Evolutionary conservation across 2,888 invertebrate genomes (phyloP).

Genomic region (Platerodrilus igneus): DNA sequence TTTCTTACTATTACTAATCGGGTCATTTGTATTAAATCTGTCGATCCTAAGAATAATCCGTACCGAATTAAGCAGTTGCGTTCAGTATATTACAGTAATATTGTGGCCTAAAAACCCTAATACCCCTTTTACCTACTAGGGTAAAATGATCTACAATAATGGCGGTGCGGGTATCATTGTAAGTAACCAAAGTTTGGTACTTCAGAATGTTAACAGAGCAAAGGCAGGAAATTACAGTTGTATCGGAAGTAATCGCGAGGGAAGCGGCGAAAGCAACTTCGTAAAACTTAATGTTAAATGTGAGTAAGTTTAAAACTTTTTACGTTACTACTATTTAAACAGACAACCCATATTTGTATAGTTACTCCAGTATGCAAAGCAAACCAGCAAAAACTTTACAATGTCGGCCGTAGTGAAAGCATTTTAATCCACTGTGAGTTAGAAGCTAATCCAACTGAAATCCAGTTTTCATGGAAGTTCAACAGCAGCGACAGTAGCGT

Average conservation of each 20-base stretch:
- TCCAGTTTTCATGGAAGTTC: conserved; percentile 70
- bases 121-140: conserved; percentile 56
- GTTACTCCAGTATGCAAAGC: conserved; percentile 70
- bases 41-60: too few species aligned
- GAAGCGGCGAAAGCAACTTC: conserved; percentile 81
- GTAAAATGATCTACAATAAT: conserved; percentile 73
- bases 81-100: too few species aligned
- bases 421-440: conserved; percentile 67
- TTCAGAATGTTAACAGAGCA: conserved; percentile 74
- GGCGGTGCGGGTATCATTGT: conserved; percentile 75
- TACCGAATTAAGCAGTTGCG: too few species aligned
- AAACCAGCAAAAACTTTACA: conserved; percentile 64
- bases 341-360: conserved; percentile 47
- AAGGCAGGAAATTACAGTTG: conserved; percentile 82
- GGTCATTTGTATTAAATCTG: too few species aligned
- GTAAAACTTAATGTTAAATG: conserved; percentile 82
- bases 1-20: too few species aligned
- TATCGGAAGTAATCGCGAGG: conserved; percentile 81
- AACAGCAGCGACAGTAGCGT: conserved; percentile 58
- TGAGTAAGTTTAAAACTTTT: conserved; percentile 51
- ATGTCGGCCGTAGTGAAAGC: conserved; percentile 66
- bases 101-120: too few species aligned
- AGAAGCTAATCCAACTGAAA: conserved; percentile 66
- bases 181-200: conserved; percentile 82
- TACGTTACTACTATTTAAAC: too few species aligned